Percentiles rank a stretch among this genome's conserved stretches.
Conservation (phyloP, 1,140 invertebrate species). For the Pseudachorutes palmiensis region DNA sequence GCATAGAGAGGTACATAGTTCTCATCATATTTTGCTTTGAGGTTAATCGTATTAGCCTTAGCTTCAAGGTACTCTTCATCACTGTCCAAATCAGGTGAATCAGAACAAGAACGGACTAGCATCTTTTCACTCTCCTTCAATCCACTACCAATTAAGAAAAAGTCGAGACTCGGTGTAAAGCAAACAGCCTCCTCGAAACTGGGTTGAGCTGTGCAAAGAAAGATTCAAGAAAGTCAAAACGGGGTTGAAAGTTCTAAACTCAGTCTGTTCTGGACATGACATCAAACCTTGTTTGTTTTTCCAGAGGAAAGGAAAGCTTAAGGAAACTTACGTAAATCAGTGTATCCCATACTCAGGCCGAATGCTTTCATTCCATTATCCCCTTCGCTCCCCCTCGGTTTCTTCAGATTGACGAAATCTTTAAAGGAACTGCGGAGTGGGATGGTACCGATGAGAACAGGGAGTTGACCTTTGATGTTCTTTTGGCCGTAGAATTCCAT, state of each 20-base stretch:
- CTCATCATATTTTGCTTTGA: slow-evolving; percentile 10
- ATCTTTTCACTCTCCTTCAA: not conserved
- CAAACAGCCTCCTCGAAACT: slow-evolving; percentile 2
- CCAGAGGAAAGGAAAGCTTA: no score
- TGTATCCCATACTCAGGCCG: not conserved
- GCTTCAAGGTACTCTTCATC: not conserved
- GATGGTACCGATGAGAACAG: slow-evolving; percentile 4
- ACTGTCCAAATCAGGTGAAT: not conserved
- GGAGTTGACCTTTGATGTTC: slow-evolving; percentile 14
- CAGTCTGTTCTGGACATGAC: not conserved
- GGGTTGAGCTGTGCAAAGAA: not conserved
- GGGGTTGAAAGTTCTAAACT: not conserved
- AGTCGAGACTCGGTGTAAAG: slow-evolving; percentile 1
- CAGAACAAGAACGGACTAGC: not conserved
- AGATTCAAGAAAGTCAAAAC: not conserved
- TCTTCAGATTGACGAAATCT: slow-evolving; percentile 2
- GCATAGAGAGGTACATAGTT: slow-evolving; percentile 9
- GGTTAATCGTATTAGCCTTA: not conserved
- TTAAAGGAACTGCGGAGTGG: not conserved
- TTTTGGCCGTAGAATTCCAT: slow-evolving; percentile 8
- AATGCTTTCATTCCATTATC: not conserved
- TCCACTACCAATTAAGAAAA: not conserved
- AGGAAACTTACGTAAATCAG: slow-evolving; percentile 7
- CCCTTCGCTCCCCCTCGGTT: not conserved
- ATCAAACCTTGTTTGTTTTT: not conserved